A percentile compares a stretch with the other conserved stretches of the same genome.
phyloP scores from a whole-genome alignment of 2,797 vertebrate genomes.

The Anas georgica region DNA sequence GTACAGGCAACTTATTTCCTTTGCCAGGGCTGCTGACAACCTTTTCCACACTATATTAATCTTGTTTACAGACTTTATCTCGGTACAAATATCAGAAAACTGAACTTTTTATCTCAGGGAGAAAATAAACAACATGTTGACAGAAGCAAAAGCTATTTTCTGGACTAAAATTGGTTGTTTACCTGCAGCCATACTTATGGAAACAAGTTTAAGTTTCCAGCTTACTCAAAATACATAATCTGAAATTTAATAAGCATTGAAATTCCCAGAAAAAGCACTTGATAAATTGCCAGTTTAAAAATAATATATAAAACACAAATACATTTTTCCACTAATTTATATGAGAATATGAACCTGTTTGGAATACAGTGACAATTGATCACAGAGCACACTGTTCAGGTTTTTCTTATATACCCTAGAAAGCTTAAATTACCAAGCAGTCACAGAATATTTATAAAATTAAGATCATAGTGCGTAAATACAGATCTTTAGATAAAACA shows the following conservation, averaged over 20 bases:
- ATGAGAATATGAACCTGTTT: constrained; percentile 64
- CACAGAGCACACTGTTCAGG: constrained; percentile 15
- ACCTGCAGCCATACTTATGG: constrained; percentile 83
- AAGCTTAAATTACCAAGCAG: constrained; percentile 13
- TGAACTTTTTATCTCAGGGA: constrained; percentile 85
- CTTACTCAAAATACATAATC: constrained; percentile 77
- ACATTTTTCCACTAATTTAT: constrained; percentile 69
- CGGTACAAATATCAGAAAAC: constrained; percentile 94
- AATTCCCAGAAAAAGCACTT: constrained; percentile 73
- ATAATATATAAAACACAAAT: constrained; percentile 62
- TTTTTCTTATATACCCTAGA: neutral
- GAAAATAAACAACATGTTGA: constrained; percentile 88
- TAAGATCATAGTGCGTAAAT: neutral
- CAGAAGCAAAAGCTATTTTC: constrained; percentile 89
- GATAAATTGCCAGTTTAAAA: constrained; percentile 73
- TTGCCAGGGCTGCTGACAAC: constrained; percentile 92
- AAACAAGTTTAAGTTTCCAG: constrained; percentile 78
- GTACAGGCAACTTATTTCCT: constrained; percentile 93
- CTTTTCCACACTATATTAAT: constrained; percentile 99
- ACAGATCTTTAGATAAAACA: neutral
- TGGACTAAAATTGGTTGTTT: constrained; percentile 91
- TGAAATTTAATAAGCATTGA: constrained; percentile 79
- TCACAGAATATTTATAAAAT: neutral
- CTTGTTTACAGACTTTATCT: constrained; percentile 99
- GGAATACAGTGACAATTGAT: constrained; percentile 64